Base-by-base conservation (phyloP, 2,888 invertebrate genomes). In the Allolobophora icterica region DNA sequence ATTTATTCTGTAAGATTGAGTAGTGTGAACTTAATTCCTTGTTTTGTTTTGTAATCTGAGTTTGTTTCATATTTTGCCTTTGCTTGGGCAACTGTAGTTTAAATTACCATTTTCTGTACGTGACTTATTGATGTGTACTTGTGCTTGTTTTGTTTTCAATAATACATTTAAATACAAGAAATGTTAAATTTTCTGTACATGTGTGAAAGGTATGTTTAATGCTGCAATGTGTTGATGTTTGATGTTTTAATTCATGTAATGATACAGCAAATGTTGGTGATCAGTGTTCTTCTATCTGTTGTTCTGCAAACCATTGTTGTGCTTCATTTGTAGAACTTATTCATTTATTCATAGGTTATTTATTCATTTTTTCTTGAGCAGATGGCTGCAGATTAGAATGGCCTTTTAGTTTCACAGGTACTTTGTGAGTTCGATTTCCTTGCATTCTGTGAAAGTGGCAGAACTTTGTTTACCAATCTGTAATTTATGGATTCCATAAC, bases 61-160 rank as follows among this genome's bases (percentile, higher is more conserved):
- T 71, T 71, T 52, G 24, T 21, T 71, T 17, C n/a, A n/a, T n/a
- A n/a, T n/a, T 71, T 71, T 71, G 71, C 30, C 71, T 30, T 71
- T 71, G 71, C 71, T 71, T 71, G 30, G 30, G 8, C 11, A 71
- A 71, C 71, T 71, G n/a, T n/a, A 71, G 71, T 71, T 71, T 71
- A 71, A 71, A 71, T 71, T 71, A n/a, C n/a, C n/a, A n/a, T 71
- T n/a, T n/a, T 71, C n/a, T 30, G 71, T 71, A n/a, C n/a, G 52
- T 52, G 52, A 52, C 6, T 71, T 71, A 71, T 71, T 71, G 71
- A 71, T n/a, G 71, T 71, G 71, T 71, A 71, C n/a, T n/a, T n/a
- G 71, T 71, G 71, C 71, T 71, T 71, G 71, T 71, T 52, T 52
- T 71, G n/a, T 71, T 71, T 71, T 71, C 1, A 71, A n/a, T 71